Percentiles rank a stretch among this genome's conserved stretches.
Conservation (phyloP, 2,888 invertebrate species). For the Minunthozetes semirufus region DNA sequence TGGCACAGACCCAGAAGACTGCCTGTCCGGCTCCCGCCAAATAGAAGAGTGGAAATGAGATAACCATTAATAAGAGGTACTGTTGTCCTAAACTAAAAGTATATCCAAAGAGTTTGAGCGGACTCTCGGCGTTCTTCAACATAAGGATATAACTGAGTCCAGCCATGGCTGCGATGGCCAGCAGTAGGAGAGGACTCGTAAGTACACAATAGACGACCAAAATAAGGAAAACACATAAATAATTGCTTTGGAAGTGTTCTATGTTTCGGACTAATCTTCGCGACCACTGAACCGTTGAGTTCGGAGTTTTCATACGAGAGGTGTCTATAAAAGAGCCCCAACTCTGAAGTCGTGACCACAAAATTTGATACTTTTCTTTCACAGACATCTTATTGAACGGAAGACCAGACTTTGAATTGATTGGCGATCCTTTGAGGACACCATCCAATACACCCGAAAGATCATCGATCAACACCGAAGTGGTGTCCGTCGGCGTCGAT, state of each 20-base stretch:
- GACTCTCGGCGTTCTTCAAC: constrained; percentile 55
- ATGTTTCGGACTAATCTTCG: constrained; percentile 40
- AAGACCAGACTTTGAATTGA: constrained; percentile 11
- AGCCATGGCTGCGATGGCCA: constrained; percentile 71
- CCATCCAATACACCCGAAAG: constrained; percentile 37
- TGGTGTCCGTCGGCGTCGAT: not conserved
- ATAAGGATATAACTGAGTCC: constrained; percentile 70
- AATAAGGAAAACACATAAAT: constrained; percentile 78
- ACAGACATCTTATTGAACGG: constrained; percentile 28
- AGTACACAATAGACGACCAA: constrained; percentile 81
- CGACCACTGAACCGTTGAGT: constrained; percentile 60
- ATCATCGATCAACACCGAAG: constrained; percentile 9
- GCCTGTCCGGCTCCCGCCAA: constrained; percentile 81
- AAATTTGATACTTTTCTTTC: constrained; percentile 49
- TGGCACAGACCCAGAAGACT: constrained; percentile 71
- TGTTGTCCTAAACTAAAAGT: constrained; percentile 75
- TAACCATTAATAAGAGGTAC: constrained; percentile 65
- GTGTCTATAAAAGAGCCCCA: constrained; percentile 63
- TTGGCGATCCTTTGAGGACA: constrained; percentile 27
- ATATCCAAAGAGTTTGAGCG: constrained; percentile 48
- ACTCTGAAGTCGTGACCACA: constrained; percentile 60
- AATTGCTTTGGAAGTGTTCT: constrained; percentile 56
- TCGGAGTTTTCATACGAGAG: constrained; percentile 61
- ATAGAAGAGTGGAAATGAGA: constrained; percentile 75
- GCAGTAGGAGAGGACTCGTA: constrained; percentile 76